Percentiles rank a stretch among this genome's conserved stretches.
These are phyloP conservation scores for Leucophenga varia DNA, from an alignment of 1,140 invertebrate species.

Conservation along the genomic window DNA sequence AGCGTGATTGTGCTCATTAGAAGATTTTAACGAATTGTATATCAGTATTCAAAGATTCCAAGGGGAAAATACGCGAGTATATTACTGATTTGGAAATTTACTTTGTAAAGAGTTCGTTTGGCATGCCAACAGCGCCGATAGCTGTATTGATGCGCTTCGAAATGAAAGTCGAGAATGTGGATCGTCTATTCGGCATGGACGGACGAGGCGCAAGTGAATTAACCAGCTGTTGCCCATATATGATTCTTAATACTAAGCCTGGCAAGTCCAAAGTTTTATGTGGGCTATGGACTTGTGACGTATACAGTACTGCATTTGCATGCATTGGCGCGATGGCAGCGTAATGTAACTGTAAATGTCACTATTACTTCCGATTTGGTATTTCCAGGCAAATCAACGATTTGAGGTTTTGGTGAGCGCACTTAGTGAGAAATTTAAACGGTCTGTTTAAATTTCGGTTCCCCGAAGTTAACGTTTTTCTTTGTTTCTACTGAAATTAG, in stretches of 20 bases:
- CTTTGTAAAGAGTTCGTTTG: slow-evolving; percentile 54
- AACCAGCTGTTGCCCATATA: slow-evolving; percentile 67
- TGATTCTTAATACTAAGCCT: slow-evolving; percentile 67
- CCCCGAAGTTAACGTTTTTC: too few species aligned
- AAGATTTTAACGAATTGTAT: slow-evolving; percentile 82
- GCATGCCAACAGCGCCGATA: slow-evolving; percentile 43
- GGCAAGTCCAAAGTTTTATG: slow-evolving; percentile 74
- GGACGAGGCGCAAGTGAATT: slow-evolving; percentile 76
- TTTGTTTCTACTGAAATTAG: too few species aligned
- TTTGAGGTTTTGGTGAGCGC: slow-evolving; percentile 70
- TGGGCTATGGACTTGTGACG: slow-evolving; percentile 76
- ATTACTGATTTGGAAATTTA: slow-evolving; percentile 62
- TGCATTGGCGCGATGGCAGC: slow-evolving; percentile 71
- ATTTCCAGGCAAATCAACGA: slow-evolving; percentile 68
- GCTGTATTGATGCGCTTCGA: slow-evolving; percentile 63
- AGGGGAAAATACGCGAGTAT: slow-evolving; percentile 65
- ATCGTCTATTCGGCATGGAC: slow-evolving; percentile 56
- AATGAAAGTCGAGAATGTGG: slow-evolving; percentile 66
- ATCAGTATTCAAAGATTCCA: slow-evolving; percentile 66
- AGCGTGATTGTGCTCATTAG: slow-evolving; percentile 75
- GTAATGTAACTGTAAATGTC: slow-evolving; percentile 77
- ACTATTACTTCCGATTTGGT: slow-evolving; percentile 82
- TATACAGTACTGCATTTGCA: slow-evolving; percentile 69
- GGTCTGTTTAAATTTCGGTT: too few species aligned
- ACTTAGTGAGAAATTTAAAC: slow-evolving; percentile 68